These are phyloP conservation scores for Zaprionus obscuricornis DNA, from an alignment of 2,888 invertebrate species.

Conservation along the genomic window DNA sequence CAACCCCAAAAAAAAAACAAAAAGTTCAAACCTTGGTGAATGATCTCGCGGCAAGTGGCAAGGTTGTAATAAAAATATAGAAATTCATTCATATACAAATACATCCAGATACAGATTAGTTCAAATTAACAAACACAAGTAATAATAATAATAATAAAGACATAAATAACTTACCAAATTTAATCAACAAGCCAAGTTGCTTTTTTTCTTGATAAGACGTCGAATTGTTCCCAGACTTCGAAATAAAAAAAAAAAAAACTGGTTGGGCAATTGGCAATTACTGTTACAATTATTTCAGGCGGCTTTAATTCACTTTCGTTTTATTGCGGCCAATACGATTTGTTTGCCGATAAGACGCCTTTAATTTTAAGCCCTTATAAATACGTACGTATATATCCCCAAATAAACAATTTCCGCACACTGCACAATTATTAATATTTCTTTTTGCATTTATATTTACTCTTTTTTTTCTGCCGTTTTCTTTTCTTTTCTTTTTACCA, in stretches of 20 bases:
- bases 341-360: constrained; percentile 36
- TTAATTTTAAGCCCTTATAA: constrained; percentile 30
- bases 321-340: constrained; percentile 33
- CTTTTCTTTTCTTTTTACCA: constrained; percentile 16
- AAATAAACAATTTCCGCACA: constrained; percentile 27
- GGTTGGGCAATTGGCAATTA: constrained; percentile 43
- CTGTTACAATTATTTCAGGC: constrained; percentile 40
- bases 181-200: constrained; percentile 33
- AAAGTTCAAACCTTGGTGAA: constrained; percentile 49
- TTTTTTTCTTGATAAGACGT: constrained; percentile 31
- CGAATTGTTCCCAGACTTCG: constrained; percentile 1
- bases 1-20: constrained; percentile 25
- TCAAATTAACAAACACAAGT: not conserved
- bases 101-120: no score
- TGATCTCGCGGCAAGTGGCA: no score
- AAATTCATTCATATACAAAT: no score
- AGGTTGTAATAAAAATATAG: no score
- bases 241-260: constrained; percentile 21
- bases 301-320: constrained; percentile 51
- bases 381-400: constrained; percentile 18
- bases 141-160: constrained; percentile 1
- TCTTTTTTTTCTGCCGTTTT: constrained; percentile 6
- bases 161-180: constrained; percentile 33
- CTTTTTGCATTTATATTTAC: constrained; percentile 7
- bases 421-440: constrained; percentile 27